Evolutionary conservation across 2,888 invertebrate genomes (phyloP).

Genomic region (Glaucopsyche alexis): DNA sequence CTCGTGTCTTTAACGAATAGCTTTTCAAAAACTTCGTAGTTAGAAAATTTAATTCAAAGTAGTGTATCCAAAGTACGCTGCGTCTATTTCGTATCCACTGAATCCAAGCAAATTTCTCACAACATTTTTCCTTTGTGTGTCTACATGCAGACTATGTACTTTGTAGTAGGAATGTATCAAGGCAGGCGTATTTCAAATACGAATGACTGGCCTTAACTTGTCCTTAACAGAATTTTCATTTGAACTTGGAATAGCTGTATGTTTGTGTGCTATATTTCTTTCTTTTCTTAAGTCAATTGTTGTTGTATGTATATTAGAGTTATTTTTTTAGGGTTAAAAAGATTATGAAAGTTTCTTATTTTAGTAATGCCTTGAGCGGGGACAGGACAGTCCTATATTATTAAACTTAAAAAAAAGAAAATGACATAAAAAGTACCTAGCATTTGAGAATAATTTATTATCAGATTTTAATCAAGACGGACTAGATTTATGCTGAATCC

Average conservation of each 20-base stretch:
- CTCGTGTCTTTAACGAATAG: not conserved
- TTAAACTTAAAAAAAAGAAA: too few relatives aligned
- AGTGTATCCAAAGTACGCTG: not conserved
- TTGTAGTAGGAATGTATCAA: not conserved
- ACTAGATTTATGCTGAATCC: not conserved
- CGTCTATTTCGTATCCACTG: conserved; percentile 5
- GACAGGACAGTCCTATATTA: too few relatives aligned
- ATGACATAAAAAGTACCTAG: too few relatives aligned
- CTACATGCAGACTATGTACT: conserved; percentile 5
- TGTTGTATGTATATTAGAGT: too few relatives aligned
- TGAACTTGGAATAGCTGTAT: not conserved
- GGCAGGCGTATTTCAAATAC: conserved; percentile 10
- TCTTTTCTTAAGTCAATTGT: too few relatives aligned
- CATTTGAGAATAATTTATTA: too few relatives aligned
- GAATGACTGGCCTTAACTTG: not conserved
- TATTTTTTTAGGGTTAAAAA: too few relatives aligned
- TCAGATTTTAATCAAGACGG: too few relatives aligned
- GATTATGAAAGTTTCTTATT: too few relatives aligned
- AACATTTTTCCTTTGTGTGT: conserved; percentile 22
- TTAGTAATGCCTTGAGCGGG: too few relatives aligned
- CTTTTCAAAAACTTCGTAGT: not conserved
- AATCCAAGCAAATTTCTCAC: conserved; percentile 10
- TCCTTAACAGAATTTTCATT: not conserved
- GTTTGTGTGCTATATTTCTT: too few relatives aligned
- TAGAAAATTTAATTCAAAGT: conserved; percentile 5